These are phyloP conservation scores for Merluccius polli DNA, from an alignment of 2,797 vertebrate species.

Conservation along the genomic window DNA sequence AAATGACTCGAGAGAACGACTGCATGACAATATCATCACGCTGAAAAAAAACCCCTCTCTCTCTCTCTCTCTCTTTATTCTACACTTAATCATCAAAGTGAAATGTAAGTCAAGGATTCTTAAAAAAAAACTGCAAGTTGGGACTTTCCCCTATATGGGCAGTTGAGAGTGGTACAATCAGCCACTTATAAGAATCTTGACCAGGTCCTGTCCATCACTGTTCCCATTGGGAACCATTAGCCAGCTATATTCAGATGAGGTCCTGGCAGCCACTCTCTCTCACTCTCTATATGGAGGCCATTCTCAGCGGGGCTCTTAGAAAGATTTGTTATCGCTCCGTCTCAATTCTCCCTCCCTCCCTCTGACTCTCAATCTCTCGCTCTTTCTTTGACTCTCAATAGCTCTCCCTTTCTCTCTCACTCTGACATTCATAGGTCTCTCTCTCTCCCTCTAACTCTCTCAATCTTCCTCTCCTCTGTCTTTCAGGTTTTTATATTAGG, in stretches of 20 bases:
- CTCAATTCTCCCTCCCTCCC: background rate
- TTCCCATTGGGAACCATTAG: conserved; percentile 50
- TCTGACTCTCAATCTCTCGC: conserved; percentile 27
- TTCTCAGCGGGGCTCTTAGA: conserved; percentile 47
- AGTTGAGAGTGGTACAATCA: background rate
- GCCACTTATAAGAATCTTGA: background rate
- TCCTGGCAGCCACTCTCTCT: conserved; percentile 34
- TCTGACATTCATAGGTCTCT: background rate
- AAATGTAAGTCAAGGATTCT: background rate
- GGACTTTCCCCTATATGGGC: background rate
- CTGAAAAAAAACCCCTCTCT: background rate
- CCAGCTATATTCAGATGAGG: conserved; percentile 42
- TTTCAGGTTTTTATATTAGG: background rate
- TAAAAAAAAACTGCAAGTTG: background rate
- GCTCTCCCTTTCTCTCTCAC: background rate
- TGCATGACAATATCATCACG: background rate
- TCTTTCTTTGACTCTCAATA: background rate
- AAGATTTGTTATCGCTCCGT: conserved; percentile 51
- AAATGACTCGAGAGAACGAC: background rate
- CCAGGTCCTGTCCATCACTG: conserved; percentile 23
- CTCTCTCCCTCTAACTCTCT: conserved; percentile 23
- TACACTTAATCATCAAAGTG: background rate
- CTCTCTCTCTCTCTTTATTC: conserved; percentile 1
- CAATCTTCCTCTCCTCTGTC: background rate
- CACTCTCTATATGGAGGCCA: conserved; percentile 13